Evolutionary conservation across 2,888 invertebrate species (phyloP).

Genomic region (Pemphredon lugubris): DNA sequence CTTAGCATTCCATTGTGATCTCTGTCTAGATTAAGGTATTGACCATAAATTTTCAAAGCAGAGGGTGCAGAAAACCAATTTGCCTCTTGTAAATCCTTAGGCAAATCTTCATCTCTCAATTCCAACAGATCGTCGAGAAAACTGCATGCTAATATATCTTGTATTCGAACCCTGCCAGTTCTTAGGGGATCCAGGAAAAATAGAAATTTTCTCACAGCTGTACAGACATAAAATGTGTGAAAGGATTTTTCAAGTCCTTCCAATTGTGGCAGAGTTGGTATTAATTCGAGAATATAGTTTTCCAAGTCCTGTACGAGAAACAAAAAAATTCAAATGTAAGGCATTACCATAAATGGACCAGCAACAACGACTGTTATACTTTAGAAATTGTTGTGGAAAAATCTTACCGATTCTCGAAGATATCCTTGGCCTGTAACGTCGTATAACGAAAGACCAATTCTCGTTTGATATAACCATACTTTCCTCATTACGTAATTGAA

Average conservation of each 20-base stretch:
- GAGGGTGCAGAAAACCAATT: constrained; percentile 96
- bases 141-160: constrained; percentile 94
- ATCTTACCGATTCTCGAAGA: constrained; percentile 90
- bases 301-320: constrained; percentile 89
- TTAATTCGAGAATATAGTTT: constrained; percentile 95
- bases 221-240: constrained; percentile 97
- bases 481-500: constrained; percentile 98
- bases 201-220: constrained; percentile 96
- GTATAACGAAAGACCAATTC: constrained; percentile 95
- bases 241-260: constrained; percentile 96
- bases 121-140: constrained; percentile 95
- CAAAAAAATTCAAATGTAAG: constrained; percentile 9
- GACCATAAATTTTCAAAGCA: constrained; percentile 94
- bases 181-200: constrained; percentile 96
- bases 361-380: too few relatives aligned
- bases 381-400: too few relatives aligned
- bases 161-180: constrained; percentile 93
- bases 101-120: constrained; percentile 91
- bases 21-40: constrained; percentile 95
- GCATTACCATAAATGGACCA: neutral
- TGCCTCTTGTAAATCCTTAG: constrained; percentile 91
- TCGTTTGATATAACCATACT: constrained; percentile 96
- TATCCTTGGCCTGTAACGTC: constrained; percentile 96
- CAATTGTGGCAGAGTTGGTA: constrained; percentile 94
- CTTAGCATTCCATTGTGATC: constrained; percentile 98